Evolutionary conservation across 2,888 invertebrate species (phyloP).

Genomic region (Mesoligia furuncula): DNA sequence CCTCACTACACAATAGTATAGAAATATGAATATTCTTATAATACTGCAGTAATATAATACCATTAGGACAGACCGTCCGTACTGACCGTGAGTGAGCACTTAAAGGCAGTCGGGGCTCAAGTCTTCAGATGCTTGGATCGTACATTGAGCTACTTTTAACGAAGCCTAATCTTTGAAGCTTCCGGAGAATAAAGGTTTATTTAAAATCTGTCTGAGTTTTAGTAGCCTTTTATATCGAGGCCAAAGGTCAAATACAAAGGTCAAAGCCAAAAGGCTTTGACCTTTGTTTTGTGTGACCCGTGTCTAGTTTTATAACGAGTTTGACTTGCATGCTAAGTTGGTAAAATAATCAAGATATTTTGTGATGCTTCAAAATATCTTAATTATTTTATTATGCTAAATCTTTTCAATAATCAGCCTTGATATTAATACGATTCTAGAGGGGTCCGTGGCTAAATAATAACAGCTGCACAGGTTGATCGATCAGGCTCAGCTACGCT

Average conservation of each 20-base stretch:
- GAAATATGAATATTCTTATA: background rate
- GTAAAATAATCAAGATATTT: no score
- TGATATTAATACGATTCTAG: background rate
- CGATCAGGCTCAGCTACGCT: no score
- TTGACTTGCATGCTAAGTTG: background rate
- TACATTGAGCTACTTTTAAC: no score
- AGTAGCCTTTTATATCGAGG: conserved; percentile 10
- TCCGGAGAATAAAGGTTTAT: conserved; percentile 35
- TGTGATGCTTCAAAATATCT: no score
- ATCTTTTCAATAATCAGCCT: background rate
- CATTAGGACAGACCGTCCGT: background rate
- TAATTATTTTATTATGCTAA: no score
- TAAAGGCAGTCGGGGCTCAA: background rate
- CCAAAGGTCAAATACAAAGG: no score
- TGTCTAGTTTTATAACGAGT: background rate
- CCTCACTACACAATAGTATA: background rate
- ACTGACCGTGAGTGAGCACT: background rate
- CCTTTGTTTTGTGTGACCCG: background rate
- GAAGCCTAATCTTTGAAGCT: conserved; percentile 45
- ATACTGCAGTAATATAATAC: background rate
- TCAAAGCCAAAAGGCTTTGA: background rate
- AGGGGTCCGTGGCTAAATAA: no score
- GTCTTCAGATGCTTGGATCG: no score
- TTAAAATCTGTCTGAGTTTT: conserved; percentile 24
- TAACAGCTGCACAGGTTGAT: no score